A percentile compares a stretch with the other conserved stretches of the same genome.
These are phyloP conservation scores for Ennomos erosarius DNA, from an alignment of 2,888 invertebrate species.

Conservation along the genomic window DNA sequence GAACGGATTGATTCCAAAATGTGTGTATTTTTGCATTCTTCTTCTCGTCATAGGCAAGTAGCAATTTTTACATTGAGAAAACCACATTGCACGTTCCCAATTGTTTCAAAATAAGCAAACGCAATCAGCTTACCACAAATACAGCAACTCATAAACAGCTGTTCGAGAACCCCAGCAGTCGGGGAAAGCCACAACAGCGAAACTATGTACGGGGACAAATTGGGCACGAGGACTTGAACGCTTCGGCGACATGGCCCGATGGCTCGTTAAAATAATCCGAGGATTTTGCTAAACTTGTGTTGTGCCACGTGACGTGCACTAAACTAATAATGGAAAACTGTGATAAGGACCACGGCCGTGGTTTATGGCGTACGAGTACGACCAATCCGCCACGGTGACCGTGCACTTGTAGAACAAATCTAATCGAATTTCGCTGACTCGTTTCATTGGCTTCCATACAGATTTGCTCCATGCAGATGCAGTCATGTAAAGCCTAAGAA, in stretches of 20 bases:
- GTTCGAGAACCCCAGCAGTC: too few species aligned
- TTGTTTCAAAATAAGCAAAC: too few species aligned
- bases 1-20: too few species aligned
- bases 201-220: not conserved
- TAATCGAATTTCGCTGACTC: constrained; percentile 33
- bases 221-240: not conserved
- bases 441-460: constrained; percentile 9
- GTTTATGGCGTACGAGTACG: constrained; percentile 34
- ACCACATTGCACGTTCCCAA: too few species aligned
- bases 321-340: constrained; percentile 37
- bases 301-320: constrained; percentile 25
- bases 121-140: too few species aligned
- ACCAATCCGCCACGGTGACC: constrained; percentile 33
- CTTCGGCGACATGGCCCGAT: not conserved
- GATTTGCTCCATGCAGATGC: not conserved
- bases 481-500: too few species aligned
- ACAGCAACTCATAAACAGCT: too few species aligned
- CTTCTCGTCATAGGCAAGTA: too few species aligned
- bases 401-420: constrained; percentile 31
- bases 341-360: constrained; percentile 36
- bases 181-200: too few species aligned
- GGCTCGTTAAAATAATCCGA: constrained; percentile 10
- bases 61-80: too few species aligned
- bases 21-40: too few species aligned
- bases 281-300: constrained; percentile 24